Percentiles rank a stretch among this genome's conserved stretches.
Conservation (phyloP, 1,140 invertebrate species). For the Panagrolaimus sp. region DNA sequence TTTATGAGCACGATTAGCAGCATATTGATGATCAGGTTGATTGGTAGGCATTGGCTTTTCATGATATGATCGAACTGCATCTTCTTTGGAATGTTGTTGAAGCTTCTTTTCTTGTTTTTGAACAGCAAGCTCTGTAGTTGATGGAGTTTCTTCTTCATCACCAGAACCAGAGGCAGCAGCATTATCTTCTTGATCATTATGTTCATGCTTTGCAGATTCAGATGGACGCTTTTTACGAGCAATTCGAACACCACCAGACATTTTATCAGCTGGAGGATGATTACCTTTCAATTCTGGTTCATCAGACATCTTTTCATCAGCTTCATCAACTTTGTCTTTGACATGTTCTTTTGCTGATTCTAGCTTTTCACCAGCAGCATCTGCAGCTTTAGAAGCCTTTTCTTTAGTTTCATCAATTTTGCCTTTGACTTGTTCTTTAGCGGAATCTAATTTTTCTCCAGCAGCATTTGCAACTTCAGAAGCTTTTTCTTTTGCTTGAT, state of each 20-base stretch:
- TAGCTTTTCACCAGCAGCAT: too few species aligned
- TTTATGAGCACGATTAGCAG: slow-evolving; percentile 27
- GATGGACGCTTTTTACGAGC: background rate
- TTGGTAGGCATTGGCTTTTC: slow-evolving; percentile 48
- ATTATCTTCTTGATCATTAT: background rate
- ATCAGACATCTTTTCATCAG: too few species aligned
- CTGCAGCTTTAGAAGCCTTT: too few species aligned
- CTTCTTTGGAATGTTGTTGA: slow-evolving; percentile 51
- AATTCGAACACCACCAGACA: background rate
- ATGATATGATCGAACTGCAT: slow-evolving; percentile 49
- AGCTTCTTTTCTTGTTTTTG: background rate
- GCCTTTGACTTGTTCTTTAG: too few species aligned
- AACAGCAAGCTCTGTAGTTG: background rate
- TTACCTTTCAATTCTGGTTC: slow-evolving; percentile 7
- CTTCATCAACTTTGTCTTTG: too few species aligned
- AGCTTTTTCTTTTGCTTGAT: too few species aligned
- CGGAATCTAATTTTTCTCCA: too few species aligned
- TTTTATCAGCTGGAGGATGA: slow-evolving; percentile 8
- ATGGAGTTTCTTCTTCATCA: background rate
- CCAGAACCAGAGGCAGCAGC: too few species aligned
- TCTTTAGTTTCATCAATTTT: too few species aligned
- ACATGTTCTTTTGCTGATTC: too few species aligned
- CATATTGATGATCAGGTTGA: slow-evolving; percentile 22
- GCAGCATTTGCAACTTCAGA: too few species aligned
- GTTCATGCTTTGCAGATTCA: background rate